Percentiles rank a stretch among this genome's conserved stretches.
Evolutionary conservation across 2,888 invertebrate genomes (phyloP).

Genomic region (Xestia ashworthii): DNA sequence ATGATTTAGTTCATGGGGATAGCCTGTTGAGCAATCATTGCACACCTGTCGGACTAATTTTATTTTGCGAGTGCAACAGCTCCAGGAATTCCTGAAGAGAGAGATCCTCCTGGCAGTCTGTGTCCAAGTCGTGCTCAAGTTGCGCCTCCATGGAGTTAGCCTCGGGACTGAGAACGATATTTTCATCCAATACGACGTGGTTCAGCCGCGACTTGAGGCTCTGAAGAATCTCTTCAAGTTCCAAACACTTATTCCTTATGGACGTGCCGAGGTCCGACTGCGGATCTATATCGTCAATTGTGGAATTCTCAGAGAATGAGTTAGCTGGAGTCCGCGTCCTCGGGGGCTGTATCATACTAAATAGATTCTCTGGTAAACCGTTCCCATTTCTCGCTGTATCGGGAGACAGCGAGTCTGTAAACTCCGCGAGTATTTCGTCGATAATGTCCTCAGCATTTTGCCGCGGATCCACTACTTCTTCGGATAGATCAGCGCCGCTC

Average conservation of each 20-base stretch:
- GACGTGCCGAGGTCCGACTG: conserved; percentile 88
- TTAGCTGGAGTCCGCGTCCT: conserved; percentile 87
- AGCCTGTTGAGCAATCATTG: conserved; percentile 76
- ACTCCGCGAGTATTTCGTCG: conserved; percentile 88
- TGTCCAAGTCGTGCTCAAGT: conserved; percentile 88
- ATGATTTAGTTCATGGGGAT: conserved; percentile 62
- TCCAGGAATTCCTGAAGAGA: conserved; percentile 89
- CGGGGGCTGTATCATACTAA: conserved; percentile 86
- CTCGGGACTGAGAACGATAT: conserved; percentile 88
- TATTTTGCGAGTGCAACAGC: conserved; percentile 87
- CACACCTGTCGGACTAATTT: conserved; percentile 82
- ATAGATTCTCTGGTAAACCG: conserved; percentile 82
- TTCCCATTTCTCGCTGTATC: conserved; percentile 80
- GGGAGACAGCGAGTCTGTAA: conserved; percentile 85
- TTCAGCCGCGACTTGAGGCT: conserved; percentile 88
- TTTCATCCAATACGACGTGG: conserved; percentile 88
- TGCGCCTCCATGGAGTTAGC: conserved; percentile 88
- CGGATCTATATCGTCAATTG: conserved; percentile 88
- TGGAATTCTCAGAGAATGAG: conserved; percentile 85
- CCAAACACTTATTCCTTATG: conserved; percentile 88
- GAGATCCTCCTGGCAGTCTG: conserved; percentile 88
- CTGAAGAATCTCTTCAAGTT: conserved; percentile 88
- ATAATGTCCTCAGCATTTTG: conserved; percentile 89
- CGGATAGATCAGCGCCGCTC: conserved; percentile 83
- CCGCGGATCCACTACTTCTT: conserved; percentile 85